Percentiles rank a stretch among this genome's conserved stretches.
Evolutionary conservation across 1,140 invertebrate species (phyloP).

Genomic region (Drosophila pachea): DNA sequence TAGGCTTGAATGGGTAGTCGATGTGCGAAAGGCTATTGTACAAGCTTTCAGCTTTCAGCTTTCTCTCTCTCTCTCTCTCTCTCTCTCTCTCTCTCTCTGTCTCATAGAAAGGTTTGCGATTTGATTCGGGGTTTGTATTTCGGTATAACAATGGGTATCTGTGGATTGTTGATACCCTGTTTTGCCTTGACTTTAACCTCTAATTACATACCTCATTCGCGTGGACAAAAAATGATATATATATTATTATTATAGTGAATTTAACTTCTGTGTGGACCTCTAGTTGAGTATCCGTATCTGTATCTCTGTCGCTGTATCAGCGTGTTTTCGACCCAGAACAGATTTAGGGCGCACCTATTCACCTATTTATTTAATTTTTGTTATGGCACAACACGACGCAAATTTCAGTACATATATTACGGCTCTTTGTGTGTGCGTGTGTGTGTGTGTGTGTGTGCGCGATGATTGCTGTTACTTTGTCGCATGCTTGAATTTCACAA

Average conservation of each 20-base stretch:
- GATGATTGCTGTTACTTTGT: slow-evolving; percentile 48
- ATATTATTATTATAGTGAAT: slow-evolving; percentile 28
- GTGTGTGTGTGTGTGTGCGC: slow-evolving; percentile 31
- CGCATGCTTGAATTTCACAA: slow-evolving; percentile 65
- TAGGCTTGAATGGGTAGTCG: no score
- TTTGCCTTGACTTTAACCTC: no score
- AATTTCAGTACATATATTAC: slow-evolving; percentile 28
- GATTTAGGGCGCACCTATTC: slow-evolving; percentile 64
- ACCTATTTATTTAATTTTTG: slow-evolving; percentile 73
- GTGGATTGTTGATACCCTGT: no score
- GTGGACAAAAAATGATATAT: background rate
- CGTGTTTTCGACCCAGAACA: slow-evolving; percentile 32
- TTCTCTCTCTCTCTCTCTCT: no score
- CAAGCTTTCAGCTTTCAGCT: no score
- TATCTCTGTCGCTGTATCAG: background rate
- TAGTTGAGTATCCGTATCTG: slow-evolving; percentile 4
- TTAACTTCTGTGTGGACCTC: slow-evolving; percentile 24
- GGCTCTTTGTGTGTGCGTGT: slow-evolving; percentile 19
- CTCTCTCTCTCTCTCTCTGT: no score
- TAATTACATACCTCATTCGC: slow-evolving; percentile 31
- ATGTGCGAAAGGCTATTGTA: no score
- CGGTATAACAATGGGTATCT: no score
- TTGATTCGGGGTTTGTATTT: no score
- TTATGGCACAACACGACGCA: slow-evolving; percentile 27
- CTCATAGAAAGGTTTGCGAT: no score